phyloP scores from a whole-genome alignment of 2,888 invertebrate species.

The Microctonus hyperodae region DNA sequence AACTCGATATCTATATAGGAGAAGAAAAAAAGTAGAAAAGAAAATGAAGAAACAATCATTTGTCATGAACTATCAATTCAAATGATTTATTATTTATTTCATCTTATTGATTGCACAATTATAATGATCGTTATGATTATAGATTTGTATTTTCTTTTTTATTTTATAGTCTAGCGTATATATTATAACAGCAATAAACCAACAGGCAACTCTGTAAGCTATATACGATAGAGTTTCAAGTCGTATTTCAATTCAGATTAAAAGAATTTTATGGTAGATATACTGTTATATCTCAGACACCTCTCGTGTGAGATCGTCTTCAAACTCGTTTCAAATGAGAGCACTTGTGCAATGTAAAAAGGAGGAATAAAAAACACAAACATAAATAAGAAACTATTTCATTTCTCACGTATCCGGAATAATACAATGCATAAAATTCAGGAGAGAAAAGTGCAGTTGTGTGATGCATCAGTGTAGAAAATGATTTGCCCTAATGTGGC shows the following conservation, averaged over 20 bases:
- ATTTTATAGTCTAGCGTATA: no score
- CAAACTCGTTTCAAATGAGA: neutral
- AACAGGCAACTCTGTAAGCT: no score
- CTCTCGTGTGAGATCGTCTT: neutral
- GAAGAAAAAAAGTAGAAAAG: neutral
- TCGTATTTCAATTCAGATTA: neutral
- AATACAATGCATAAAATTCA: neutral
- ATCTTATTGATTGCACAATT: neutral
- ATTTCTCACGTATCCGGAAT: neutral
- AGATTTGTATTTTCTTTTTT: no score
- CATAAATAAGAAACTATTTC: neutral
- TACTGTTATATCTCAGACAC: neutral
- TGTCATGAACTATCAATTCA: neutral
- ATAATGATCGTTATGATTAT: neutral
- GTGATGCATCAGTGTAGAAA: neutral
- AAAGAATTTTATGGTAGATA: no score
- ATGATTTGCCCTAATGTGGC: neutral
- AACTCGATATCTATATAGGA: neutral
- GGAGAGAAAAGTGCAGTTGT: neutral
- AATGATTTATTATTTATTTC: neutral
- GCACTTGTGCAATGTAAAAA: neutral
- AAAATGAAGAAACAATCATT: neutral
- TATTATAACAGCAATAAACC: no score
- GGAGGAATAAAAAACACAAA: neutral
- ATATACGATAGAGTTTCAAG: neutral